Base-by-base conservation (phyloP, 2,888 invertebrate species). In the Latrodectus hesperus region DNA sequence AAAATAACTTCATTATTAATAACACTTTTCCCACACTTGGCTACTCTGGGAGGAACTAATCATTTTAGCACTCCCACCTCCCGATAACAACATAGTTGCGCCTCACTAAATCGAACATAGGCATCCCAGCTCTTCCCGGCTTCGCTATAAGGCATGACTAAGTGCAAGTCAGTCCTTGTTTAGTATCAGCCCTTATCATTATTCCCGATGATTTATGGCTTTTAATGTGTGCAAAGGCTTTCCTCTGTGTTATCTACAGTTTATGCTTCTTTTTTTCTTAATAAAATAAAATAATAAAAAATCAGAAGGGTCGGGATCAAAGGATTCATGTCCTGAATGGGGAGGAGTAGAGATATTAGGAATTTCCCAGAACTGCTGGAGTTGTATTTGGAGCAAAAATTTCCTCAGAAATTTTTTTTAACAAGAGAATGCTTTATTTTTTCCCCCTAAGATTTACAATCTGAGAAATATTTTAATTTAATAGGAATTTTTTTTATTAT, bases 201-300 rank as follows among this genome's bases (percentile, higher is more conserved):
- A 81, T 77, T 73, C 74, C 60, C 26, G 86, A 81, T 86, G 86
- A 86, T 86, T 81, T 77, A 86, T 86, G 72, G 16, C 76, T 77
- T 81, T 73, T 77, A 86, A 82, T 82, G 86, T 72, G 38, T 65
- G 38, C 52, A 49, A 49, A 49, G 38, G 78, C 51, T 26, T 52
- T 60, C 52, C 49, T 71, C 81, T 80, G 65, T 76, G 65, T 75
- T 80, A 86, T 80, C 86, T 86, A 22, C 64, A 51, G 65, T 70
- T 64, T 49, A 12, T n/a, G 26, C 16, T n/a, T 78, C 67, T 53
- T 70, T 55, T 17, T 60, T 60, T 60, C n/a, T 60, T 22, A 0
- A 22, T 22, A 22, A 60, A 60, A 60, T 11, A 60, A 16, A 60
- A 16, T 16, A 60, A 16, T n/a, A 14, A 16, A 55, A 55, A 55